Evolutionary conservation across 2,888 invertebrate species (phyloP).

Genomic region (Napeogenes sylphis): DNA sequence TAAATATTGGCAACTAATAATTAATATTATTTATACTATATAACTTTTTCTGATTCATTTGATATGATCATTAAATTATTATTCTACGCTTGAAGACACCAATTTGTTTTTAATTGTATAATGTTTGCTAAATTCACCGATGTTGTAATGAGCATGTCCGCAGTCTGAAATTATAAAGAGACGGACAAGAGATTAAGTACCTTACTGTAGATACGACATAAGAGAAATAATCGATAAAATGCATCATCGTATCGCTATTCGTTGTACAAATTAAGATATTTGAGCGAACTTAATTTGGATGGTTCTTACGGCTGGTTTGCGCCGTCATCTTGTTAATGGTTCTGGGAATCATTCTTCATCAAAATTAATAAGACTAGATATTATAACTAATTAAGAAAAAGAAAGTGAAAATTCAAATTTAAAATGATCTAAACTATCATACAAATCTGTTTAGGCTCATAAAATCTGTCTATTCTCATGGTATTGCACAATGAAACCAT

Average conservation of each 20-base stretch:
- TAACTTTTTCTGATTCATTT: no score
- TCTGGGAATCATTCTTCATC: slow-evolving; percentile 42
- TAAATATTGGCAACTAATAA: no score
- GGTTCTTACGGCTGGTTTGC: slow-evolving; percentile 48
- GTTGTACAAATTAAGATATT: slow-evolving; percentile 64
- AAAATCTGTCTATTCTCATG: background rate
- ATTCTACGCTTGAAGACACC: slow-evolving; percentile 65
- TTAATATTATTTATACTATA: no score
- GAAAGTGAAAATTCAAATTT: background rate
- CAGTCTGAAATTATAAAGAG: slow-evolving; percentile 48
- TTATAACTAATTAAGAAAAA: background rate
- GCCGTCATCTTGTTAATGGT: slow-evolving; percentile 58
- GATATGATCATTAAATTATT: slow-evolving; percentile 47
- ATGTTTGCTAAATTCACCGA: slow-evolving; percentile 71
- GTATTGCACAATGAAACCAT: slow-evolving; percentile 15
- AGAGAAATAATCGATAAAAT: slow-evolving; percentile 60
- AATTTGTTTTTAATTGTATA: slow-evolving; percentile 65
- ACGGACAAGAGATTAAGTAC: slow-evolving; percentile 62
- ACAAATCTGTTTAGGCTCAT: slow-evolving; percentile 1
- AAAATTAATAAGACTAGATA: slow-evolving; percentile 24
- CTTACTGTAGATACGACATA: slow-evolving; percentile 57
- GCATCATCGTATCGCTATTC: slow-evolving; percentile 49
- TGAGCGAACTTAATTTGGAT: slow-evolving; percentile 26
- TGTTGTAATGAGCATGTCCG: slow-evolving; percentile 70
- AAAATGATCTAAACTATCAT: background rate